Evolutionary conservation across 2,797 vertebrate genomes (phyloP).

Genomic region (Oreochromis grahami): DNA sequence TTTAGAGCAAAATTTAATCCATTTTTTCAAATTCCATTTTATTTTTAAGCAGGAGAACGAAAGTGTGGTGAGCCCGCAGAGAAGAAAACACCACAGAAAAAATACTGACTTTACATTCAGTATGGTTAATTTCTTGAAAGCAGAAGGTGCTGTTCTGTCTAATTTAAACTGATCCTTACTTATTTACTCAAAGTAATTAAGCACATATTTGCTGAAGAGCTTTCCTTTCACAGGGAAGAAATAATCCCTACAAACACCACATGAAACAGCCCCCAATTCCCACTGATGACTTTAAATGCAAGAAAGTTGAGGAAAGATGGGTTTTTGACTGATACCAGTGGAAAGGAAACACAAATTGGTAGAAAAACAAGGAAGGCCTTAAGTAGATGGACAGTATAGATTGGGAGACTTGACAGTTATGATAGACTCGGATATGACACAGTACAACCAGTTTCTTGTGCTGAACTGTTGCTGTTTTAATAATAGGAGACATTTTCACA

Average conservation of each 20-base stretch:
- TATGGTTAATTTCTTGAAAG: neutral
- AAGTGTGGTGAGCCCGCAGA: accelerated
- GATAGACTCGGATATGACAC: neutral
- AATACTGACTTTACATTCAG: neutral
- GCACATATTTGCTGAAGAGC: slow-evolving; percentile 5
- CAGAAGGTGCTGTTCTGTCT: neutral
- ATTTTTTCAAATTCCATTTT: neutral
- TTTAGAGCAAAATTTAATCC: neutral
- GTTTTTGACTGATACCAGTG: neutral
- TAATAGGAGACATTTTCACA: neutral
- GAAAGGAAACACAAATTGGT: neutral
- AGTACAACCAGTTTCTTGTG: neutral
- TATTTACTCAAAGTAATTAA: slow-evolving; percentile 10
- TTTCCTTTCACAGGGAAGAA: neutral
- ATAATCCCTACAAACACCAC: neutral
- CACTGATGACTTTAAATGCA: neutral
- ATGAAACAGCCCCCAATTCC: neutral
- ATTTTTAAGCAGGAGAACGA: neutral
- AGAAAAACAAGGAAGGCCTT: neutral
- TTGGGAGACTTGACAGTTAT: neutral
- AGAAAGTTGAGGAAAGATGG: neutral
- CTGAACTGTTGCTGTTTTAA: neutral
- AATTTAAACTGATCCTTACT: neutral
- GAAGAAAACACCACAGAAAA: neutral
- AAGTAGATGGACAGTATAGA: neutral